Base-by-base conservation (phyloP, 2,113 vertebrate genomes). In the Spheniscus mendiculus region DNA sequence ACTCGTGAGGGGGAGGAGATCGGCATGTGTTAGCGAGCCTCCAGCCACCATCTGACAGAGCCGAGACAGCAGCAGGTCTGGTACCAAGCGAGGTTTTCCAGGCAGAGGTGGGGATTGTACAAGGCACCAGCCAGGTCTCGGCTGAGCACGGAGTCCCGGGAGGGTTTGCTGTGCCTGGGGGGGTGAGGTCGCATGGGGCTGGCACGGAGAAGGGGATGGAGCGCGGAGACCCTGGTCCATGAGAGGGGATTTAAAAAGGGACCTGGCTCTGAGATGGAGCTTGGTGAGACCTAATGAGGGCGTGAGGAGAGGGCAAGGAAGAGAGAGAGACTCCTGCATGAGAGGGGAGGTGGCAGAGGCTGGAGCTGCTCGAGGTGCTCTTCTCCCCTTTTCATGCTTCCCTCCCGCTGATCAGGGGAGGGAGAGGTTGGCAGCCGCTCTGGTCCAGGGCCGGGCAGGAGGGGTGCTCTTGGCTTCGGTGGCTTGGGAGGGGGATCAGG, bases 171-270 rank as follows among this genome's bases (percentile, higher is more conserved):
- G 3, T 42, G 34, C 36, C 36, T 42, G 55, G 22, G 55, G 53
- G 3, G 22, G 23, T 20, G 79, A 52, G 32, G 23, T n/a, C 0
- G 0, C 23, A 3, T 1, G 2, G 49, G 23, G n/a, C 52, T 61
- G 77, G 30, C 9, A 3, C 0, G 2, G 22, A 45, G 44, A 66
- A 22, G 17, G 8, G 22, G 14, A 4, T 4, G 2, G n/a, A 55
- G 53, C 66, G 62, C 0, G 0, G 34, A 52, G 44, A 18, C 21
- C 22, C 13, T 32, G 26, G 7, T 5, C 72, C 11, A 1, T 2
- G 3, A 45, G 47, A 80, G 40, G 44, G 49, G 32, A 9, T 55
- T 49, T 63, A 9, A 3, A 34, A 19, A 36, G 49, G 44, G 42
- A 16, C n/a, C 3, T 11, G 73, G 36, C 55, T 13, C 0, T 14